These are phyloP conservation scores for Heliopora coerulea DNA, from an alignment of 92 coral and sea anemone species.

Conservation along the genomic window DNA sequence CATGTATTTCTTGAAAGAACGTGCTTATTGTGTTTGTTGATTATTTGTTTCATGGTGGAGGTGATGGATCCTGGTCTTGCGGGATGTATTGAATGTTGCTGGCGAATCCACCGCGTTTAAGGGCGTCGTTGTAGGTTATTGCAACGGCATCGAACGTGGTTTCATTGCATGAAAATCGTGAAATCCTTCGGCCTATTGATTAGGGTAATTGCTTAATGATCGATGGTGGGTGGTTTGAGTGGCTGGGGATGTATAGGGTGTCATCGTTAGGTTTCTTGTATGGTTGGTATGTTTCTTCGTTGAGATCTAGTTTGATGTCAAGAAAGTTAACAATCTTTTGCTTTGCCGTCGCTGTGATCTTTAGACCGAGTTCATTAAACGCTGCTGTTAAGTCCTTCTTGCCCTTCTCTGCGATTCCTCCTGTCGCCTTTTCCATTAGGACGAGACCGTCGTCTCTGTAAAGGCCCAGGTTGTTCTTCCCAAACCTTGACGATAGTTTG, in stretches of 20 bases:
- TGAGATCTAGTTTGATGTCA: no score
- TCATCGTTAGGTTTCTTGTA: background rate
- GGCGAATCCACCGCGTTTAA: no score
- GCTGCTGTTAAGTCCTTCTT: background rate
- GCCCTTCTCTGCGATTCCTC: background rate
- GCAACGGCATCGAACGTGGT: background rate
- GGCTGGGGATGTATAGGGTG: background rate
- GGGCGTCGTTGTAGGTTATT: background rate
- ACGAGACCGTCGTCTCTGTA: background rate
- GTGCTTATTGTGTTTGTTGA: no score
- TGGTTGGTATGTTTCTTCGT: background rate
- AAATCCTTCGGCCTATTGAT: background rate
- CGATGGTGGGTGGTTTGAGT: background rate
- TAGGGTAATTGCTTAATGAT: background rate
- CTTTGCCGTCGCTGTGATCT: conserved; percentile 1
- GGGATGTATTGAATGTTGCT: no score
- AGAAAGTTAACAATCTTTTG: no score
- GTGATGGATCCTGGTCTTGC: no score
- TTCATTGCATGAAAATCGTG: background rate
- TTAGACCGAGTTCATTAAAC: background rate
- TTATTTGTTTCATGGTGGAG: no score
- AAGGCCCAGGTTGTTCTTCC: no score
- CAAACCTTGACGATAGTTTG: background rate
- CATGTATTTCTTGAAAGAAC: no score
- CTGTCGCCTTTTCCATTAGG: background rate